Evolutionary conservation across 2,797 vertebrate genomes (phyloP).

Genomic region (Carduelis carduelis): DNA sequence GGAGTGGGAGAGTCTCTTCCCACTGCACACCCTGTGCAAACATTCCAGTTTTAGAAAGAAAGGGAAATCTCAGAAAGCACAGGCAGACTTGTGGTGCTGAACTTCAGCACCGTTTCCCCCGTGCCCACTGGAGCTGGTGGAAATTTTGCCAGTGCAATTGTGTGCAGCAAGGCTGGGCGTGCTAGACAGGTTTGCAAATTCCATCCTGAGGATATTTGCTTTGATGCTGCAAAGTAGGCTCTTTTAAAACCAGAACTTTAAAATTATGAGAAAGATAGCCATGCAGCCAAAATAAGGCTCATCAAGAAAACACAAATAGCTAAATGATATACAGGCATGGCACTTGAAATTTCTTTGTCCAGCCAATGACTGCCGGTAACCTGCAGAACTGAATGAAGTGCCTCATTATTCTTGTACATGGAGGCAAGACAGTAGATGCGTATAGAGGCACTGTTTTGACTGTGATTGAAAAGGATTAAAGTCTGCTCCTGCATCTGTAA

Average conservation of each 20-base stretch:
- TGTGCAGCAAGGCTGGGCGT: background rate
- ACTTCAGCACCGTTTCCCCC: background rate
- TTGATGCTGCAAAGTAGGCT: background rate
- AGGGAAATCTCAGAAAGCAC: background rate
- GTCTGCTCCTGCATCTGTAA: background rate
- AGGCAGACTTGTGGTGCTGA: background rate
- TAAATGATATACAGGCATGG: background rate
- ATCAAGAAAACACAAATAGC: background rate
- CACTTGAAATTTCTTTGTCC: background rate
- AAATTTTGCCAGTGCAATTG: background rate
- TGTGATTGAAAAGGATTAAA: background rate
- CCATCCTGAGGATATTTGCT: background rate
- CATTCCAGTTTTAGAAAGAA: background rate
- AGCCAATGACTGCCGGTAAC: background rate
- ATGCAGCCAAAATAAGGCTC: background rate
- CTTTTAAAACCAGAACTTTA: background rate
- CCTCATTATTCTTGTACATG: background rate
- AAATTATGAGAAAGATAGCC: background rate
- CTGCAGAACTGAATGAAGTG: background rate
- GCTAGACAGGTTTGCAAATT: background rate
- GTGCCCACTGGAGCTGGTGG: fast-evolving
- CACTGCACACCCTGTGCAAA: background rate
- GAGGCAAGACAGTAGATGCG: background rate
- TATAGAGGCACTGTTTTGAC: background rate
- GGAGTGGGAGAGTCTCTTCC: background rate